A percentile compares a stretch with the other conserved stretches of the same genome.
These are phyloP conservation scores for Ceyx cyanopectus DNA, from an alignment of 2,113 vertebrate species.

Conservation along the genomic window DNA sequence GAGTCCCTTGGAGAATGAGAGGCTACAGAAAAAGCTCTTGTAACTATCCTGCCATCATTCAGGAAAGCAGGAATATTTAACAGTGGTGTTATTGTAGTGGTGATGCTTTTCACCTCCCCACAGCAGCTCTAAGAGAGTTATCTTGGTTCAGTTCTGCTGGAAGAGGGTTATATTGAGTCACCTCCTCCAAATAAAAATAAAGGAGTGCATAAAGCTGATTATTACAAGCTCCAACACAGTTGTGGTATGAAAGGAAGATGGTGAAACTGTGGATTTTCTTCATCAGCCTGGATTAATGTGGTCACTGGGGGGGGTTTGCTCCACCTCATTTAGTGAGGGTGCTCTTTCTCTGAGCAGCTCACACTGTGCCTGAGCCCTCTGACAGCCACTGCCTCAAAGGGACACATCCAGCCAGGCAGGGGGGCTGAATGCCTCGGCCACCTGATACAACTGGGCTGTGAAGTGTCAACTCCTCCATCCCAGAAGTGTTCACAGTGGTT, in stretches of 20 bases:
- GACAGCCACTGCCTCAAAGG: neutral
- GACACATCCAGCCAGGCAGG: neutral
- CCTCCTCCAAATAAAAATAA: neutral
- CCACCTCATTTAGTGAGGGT: neutral
- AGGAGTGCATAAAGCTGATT: neutral
- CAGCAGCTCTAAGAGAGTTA: neutral
- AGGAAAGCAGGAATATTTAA: neutral
- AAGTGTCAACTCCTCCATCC: neutral
- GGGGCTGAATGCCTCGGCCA: neutral
- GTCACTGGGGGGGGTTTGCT: neutral
- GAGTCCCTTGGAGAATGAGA: neutral
- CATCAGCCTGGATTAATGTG: neutral
- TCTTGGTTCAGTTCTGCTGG: neutral
- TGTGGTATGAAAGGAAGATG: neutral
- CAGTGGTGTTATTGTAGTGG: neutral
- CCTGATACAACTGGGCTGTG: neutral
- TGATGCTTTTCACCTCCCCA: neutral
- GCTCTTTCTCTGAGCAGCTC: neutral
- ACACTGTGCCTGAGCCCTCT: accelerated
- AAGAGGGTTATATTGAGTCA: neutral
- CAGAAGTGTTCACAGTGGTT: neutral
- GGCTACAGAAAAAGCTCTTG: neutral
- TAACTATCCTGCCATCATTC: neutral
- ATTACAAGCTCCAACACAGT: neutral
- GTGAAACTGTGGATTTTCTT: neutral